Percentiles rank a stretch among this genome's conserved stretches.
These are phyloP conservation scores for Alentia gelatinosa DNA, from an alignment of 2,888 invertebrate genomes.

Conservation along the genomic window DNA sequence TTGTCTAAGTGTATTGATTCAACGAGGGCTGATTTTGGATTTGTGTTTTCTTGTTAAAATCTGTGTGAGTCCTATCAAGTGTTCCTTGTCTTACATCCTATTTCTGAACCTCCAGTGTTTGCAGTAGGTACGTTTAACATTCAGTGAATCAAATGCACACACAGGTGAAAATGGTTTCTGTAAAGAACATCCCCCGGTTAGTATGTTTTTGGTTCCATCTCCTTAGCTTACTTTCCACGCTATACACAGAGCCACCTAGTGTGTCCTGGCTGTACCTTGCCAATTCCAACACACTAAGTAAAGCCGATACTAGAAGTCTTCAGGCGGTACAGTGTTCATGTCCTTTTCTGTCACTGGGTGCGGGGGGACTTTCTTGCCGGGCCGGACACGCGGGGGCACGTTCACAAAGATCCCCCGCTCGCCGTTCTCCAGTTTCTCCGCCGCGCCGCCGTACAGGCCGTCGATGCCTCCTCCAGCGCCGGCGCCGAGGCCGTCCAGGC, in stretches of 20 bases:
- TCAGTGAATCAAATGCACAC: background rate
- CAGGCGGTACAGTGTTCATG: constrained; percentile 30
- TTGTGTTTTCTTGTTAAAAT: background rate
- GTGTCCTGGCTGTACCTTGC: background rate
- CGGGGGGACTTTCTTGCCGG: background rate
- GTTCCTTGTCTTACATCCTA: background rate
- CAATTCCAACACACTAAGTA: constrained; percentile 24
- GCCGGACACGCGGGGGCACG: background rate
- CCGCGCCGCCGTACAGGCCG: background rate
- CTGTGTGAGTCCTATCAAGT: background rate
- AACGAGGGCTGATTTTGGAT: no score
- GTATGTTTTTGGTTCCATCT: background rate
- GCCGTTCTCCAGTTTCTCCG: background rate
- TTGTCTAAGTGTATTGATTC: no score
- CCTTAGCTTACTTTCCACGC: background rate
- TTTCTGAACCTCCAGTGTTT: no score
- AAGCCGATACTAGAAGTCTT: constrained; percentile 47
- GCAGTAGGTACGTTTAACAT: no score
- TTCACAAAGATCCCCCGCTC: constrained; percentile 26
- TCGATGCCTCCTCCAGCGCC: background rate
- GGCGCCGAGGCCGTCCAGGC: background rate
- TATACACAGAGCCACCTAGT: constrained; percentile 37
- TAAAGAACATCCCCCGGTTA: background rate
- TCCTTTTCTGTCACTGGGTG: constrained; percentile 45
- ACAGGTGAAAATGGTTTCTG: background rate